Conservation (phyloP, 2,888 invertebrate genomes). For the Sinelater perroti region DNA sequence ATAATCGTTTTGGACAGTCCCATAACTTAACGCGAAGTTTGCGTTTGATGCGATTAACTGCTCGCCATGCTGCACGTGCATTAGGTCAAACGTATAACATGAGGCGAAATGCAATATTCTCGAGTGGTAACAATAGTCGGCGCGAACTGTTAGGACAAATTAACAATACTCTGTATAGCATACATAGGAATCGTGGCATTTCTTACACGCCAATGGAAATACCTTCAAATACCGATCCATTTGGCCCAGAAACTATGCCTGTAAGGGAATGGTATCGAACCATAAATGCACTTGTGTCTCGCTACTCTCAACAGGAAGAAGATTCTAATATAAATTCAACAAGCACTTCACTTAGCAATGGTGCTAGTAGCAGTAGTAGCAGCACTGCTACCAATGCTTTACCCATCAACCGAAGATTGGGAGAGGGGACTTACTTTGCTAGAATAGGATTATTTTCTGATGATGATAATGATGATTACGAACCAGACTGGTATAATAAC, state of each 20-base stretch:
- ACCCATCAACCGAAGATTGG: neutral
- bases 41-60: slow-evolving; percentile 53
- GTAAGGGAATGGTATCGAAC: slow-evolving; percentile 44
- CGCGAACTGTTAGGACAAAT: slow-evolving; percentile 45
- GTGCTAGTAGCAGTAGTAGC: slow-evolving; percentile 6
- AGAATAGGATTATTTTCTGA: slow-evolving; percentile 25
- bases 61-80: slow-evolving; percentile 52
- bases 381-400: no score
- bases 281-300: slow-evolving; percentile 43
- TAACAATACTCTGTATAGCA: slow-evolving; percentile 43
- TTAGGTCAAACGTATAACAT: slow-evolving; percentile 54
- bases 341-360: neutral
- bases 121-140: slow-evolving; percentile 48
- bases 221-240: slow-evolving; percentile 6
- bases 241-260: slow-evolving; percentile 24
- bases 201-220: slow-evolving; percentile 10
- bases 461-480: slow-evolving; percentile 41
- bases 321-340: no score
- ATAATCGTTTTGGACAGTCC: slow-evolving; percentile 52
- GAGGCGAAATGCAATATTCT: slow-evolving; percentile 53
- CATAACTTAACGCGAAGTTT: slow-evolving; percentile 54
- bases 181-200: slow-evolving; percentile 39
- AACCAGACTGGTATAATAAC: slow-evolving; percentile 37
- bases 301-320: slow-evolving; percentile 24
- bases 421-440: slow-evolving; percentile 1